Base-by-base conservation (phyloP, 2,113 vertebrate genomes). In the Poecile atricapillus region DNA sequence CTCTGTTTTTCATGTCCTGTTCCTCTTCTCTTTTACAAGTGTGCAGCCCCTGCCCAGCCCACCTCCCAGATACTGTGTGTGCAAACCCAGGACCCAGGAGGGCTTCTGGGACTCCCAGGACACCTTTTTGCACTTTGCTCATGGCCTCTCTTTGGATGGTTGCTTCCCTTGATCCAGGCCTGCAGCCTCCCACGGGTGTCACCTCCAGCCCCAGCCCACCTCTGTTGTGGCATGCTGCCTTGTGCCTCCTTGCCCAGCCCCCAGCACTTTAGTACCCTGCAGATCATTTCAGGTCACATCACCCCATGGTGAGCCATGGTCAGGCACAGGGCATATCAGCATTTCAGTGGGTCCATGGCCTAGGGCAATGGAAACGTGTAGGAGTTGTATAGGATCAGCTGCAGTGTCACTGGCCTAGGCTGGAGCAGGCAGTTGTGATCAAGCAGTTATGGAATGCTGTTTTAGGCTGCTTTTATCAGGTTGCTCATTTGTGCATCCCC, bases 1-100 rank as follows among this genome's bases (percentile, higher is more conserved):
- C 41, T 69, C 27, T 41, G 4, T 20, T 55, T 78, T 88, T 80
- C 63, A 69, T 4, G 0, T 55, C 20, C 33, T 83, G 43, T 39
- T 93, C 31, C n/a, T 90, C 28, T 67, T 84, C 31, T 56, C 27
- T 58, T 39, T 56, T 35, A 60, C 0, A 1, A 75, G 19, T 13
- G 0, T 21, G 5, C 81, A 63, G 37, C n/a, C 46, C 16, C n/a
- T 44, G 37, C 41, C 14, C 67, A 63, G 22, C 23, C 75, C 67
- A 20, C 2, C 1, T 23, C 71, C n/a, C 44, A 55, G 62, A 37
- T 2, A 0, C 19, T 5, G 1, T 1, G 1, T 15, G 63, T 35
- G 27, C 79, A 55, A 31, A 90, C 20, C 23, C 65, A 65, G 62
- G 30, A 6, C 37, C 13, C 74, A 73, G 55, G 21, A 56, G 39